Conservation (phyloP, 2,113 vertebrate species). For the Erinaceus europaeus region DNA sequence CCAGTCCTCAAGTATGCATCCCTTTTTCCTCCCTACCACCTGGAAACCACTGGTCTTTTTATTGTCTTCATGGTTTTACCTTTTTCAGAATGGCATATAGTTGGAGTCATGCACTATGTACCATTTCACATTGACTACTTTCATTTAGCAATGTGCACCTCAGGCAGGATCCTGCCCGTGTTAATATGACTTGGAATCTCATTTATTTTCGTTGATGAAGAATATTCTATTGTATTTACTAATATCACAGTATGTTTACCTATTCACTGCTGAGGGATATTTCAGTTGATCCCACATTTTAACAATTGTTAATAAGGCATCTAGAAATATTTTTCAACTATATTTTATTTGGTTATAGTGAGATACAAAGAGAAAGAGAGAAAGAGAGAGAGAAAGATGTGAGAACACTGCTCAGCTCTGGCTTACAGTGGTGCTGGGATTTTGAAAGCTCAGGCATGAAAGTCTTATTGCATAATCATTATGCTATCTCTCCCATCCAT, state of each 20-base stretch:
- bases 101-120: background rate
- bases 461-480: no score
- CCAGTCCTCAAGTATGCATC: background rate
- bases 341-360: no score
- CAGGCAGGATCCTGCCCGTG: background rate
- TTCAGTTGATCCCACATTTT: background rate
- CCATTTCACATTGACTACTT: background rate
- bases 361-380: no score
- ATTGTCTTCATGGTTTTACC: background rate
- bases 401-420: no score
- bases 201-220: background rate
- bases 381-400: no score
- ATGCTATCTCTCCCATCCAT: no score
- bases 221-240: background rate
- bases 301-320: background rate
- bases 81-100: background rate
- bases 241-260: background rate
- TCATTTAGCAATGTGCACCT: background rate
- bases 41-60: background rate
- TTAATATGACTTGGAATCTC: background rate
- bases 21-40: no score
- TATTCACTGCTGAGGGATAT: background rate
- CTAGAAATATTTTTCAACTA: background rate
- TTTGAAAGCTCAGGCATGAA: no score
- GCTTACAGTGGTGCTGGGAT: no score